These are phyloP conservation scores for Ephestia elutella DNA, from an alignment of 1,140 invertebrate species.

Conservation along the genomic window DNA sequence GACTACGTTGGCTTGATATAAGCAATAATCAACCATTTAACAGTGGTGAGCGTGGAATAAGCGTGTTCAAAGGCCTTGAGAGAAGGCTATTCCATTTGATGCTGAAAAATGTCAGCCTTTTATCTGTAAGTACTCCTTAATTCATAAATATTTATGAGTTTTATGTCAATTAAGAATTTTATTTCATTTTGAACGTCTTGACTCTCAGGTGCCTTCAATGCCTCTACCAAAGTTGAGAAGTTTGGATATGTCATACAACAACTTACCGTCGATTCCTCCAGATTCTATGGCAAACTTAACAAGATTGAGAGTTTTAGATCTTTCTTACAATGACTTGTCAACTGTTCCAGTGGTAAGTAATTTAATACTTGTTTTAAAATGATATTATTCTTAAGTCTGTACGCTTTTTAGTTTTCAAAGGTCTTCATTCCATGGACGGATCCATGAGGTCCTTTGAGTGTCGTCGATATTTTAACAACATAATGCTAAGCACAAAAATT, in stretches of 20 bases:
- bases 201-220: constrained; percentile 85
- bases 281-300: constrained; percentile 86
- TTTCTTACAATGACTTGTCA: constrained; percentile 84
- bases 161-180: too few species aligned
- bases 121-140: constrained; percentile 73
- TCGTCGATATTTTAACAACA: too few species aligned
- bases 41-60: constrained; percentile 77
- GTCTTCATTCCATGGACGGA: too few species aligned
- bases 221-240: constrained; percentile 82
- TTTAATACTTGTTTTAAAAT: too few species aligned
- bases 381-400: too few species aligned
- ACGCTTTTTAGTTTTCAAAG: too few species aligned
- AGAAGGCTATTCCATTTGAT: constrained; percentile 83
- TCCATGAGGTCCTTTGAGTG: too few species aligned
- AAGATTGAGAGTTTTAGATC: constrained; percentile 81
- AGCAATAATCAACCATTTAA: constrained; percentile 83
- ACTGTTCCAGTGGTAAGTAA: constrained; percentile 79
- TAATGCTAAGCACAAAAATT: too few species aligned
- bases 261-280: constrained; percentile 82
- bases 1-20: constrained; percentile 82
- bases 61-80: constrained; percentile 84
- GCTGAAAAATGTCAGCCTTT: constrained; percentile 86
- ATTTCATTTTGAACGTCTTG: not conserved
- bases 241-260: constrained; percentile 85
- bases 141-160: too few species aligned